phyloP scores from a whole-genome alignment of 2,113 vertebrate species.

The Seriola quinqueradiata region DNA sequence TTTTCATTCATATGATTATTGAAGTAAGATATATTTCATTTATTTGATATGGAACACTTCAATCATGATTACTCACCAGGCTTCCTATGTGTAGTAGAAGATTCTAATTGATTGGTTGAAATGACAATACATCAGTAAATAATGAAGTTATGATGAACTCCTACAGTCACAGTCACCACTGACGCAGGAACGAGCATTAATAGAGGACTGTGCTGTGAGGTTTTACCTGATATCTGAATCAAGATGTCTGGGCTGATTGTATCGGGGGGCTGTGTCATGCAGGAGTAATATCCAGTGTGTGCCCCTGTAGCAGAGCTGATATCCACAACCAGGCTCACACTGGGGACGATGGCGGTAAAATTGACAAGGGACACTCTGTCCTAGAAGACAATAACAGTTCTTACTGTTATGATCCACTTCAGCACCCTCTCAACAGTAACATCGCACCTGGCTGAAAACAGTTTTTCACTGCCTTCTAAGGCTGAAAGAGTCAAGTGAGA shows the following conservation, averaged over 20 bases:
- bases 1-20: no score
- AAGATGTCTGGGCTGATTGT: conserved; percentile 2
- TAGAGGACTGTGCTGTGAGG: background rate
- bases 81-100: no score
- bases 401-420: background rate
- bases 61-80: no score
- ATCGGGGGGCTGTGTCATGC: conserved; percentile 21
- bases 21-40: no score
- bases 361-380: conserved; percentile 19
- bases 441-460: no score
- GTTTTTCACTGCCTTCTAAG: no score
- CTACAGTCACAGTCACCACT: no score
- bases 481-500: no score
- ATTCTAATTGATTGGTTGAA: background rate
- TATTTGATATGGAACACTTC: no score
- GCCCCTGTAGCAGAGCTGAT: conserved; percentile 14
- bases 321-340: conserved; percentile 26
- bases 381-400: conserved; percentile 18
- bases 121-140: background rate
- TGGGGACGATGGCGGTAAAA: background rate
- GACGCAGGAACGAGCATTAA: no score
- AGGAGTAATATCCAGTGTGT: conserved; percentile 35
- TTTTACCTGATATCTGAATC: conserved; percentile 24
- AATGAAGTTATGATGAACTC: no score
- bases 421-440: no score